Conservation (phyloP, 2,888 invertebrate species). For the Xestobium rufovillosum region DNA sequence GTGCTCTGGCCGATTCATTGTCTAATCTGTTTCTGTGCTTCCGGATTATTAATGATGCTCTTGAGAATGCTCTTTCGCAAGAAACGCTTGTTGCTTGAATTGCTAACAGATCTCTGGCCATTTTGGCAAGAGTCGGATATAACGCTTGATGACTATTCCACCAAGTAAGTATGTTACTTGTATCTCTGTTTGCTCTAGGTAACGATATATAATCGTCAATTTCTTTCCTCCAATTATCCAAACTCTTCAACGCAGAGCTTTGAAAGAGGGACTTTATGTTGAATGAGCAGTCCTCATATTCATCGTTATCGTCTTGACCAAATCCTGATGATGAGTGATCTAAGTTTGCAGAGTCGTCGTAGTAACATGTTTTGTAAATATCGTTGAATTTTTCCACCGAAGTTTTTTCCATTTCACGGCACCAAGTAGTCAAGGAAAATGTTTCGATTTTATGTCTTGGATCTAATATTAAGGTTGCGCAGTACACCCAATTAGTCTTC, state of each 20-base stretch:
- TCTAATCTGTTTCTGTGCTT: constrained; percentile 15
- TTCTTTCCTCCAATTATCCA: too few relatives aligned
- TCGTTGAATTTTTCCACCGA: constrained; percentile 12
- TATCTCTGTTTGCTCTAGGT: constrained; percentile 14
- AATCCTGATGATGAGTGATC: not conserved
- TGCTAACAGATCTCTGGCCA: constrained; percentile 10
- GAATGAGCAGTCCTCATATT: constrained; percentile 6
- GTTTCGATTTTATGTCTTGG: constrained; percentile 25
- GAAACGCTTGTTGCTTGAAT: constrained; percentile 17
- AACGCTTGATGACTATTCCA: constrained; percentile 17
- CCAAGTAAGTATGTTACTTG: constrained; percentile 18
- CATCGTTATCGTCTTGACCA: constrained; percentile 7
- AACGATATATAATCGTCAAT: constrained; percentile 13
- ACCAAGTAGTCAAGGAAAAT: constrained; percentile 23
- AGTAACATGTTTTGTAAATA: constrained; percentile 12
- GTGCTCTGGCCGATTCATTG: constrained; percentile 10
- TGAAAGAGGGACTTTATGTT: constrained; percentile 3
- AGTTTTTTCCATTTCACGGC: constrained; percentile 12
- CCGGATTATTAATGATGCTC: constrained; percentile 13
- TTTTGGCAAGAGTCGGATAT: constrained; percentile 12
- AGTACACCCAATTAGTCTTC: constrained; percentile 27
- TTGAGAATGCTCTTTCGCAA: constrained; percentile 17
- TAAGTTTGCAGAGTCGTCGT: not conserved
- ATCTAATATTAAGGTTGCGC: constrained; percentile 24
- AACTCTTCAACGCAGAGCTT: too few relatives aligned